A percentile compares a stretch with the other conserved stretches of the same genome.
Evolutionary conservation across 2,888 invertebrate genomes (phyloP).

Genomic region (Pollenia griseotomentosa): DNA sequence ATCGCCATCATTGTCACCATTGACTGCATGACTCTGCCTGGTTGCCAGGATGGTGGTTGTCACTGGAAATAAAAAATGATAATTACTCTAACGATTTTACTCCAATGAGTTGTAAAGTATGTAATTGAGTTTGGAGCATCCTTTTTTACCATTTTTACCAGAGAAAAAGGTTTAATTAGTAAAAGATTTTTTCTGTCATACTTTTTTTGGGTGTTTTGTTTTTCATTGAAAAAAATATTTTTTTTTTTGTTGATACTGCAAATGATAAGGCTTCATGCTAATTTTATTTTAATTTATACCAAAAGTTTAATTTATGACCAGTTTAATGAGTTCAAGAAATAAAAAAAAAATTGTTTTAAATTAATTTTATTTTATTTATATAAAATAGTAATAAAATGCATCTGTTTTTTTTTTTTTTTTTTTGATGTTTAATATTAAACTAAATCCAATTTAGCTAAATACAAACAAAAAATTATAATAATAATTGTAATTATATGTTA

Average conservation of each 20-base stretch:
- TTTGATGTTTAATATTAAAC: neutral
- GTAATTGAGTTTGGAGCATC: slow-evolving; percentile 55
- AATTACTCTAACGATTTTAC: slow-evolving; percentile 56
- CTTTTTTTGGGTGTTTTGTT: neutral
- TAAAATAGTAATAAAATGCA: neutral
- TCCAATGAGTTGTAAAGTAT: slow-evolving; percentile 55
- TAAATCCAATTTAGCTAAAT: slow-evolving; percentile 33
- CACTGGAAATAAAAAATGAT: slow-evolving; percentile 23
- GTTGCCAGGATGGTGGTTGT: slow-evolving; percentile 14
- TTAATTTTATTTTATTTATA: slow-evolving; percentile 13
- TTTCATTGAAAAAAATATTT: slow-evolving; percentile 6
- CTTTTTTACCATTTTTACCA: neutral
- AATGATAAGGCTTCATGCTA: slow-evolving; percentile 34
- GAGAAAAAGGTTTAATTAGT: slow-evolving; percentile 38
- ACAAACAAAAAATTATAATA: slow-evolving; percentile 15
- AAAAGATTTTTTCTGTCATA: slow-evolving; percentile 23
- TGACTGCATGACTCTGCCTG: slow-evolving; percentile 16
- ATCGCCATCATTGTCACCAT: slow-evolving; percentile 20
- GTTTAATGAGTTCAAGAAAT: slow-evolving; percentile 39
- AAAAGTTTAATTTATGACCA: slow-evolving; percentile 50
- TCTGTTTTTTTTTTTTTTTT: too few species aligned
- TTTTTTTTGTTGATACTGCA: neutral
- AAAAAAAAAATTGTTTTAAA: slow-evolving; percentile 14
- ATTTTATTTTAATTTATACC: slow-evolving; percentile 62
- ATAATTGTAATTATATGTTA: slow-evolving; percentile 41